Conservation (phyloP, 2,888 invertebrate genomes). For the Sclerodermus sp. region DNA sequence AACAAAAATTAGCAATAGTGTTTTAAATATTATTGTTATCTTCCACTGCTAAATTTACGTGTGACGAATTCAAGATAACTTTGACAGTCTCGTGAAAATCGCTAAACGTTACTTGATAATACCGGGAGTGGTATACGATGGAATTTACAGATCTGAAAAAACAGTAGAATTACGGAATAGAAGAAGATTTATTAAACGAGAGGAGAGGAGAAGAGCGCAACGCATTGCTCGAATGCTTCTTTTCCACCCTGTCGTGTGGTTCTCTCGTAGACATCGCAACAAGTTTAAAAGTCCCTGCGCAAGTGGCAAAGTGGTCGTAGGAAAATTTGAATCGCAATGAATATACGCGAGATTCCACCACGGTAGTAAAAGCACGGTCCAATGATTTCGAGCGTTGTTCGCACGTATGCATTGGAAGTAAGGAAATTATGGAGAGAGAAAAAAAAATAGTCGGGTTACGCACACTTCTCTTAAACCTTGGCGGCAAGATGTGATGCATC, state of each 20-base stretch:
- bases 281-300: too few relatives aligned
- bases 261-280: too few relatives aligned
- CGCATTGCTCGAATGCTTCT: too few relatives aligned
- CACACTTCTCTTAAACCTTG: constrained; percentile 1
- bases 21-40: neutral
- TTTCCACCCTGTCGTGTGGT: too few relatives aligned
- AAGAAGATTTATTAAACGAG: too few relatives aligned
- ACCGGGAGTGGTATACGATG: neutral
- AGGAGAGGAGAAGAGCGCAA: too few relatives aligned
- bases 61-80: constrained; percentile 34
- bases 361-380: too few relatives aligned
- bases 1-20: neutral
- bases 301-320: too few relatives aligned
- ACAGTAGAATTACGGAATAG: too few relatives aligned
- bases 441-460: too few relatives aligned
- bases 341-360: too few relatives aligned
- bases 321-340: too few relatives aligned
- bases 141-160: neutral
- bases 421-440: neutral
- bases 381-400: neutral
- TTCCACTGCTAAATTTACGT: constrained; percentile 30
- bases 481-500: neutral
- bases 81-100: constrained; percentile 24
- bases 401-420: neutral
- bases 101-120: constrained; percentile 22